Evolutionary conservation across 2,888 invertebrate species (phyloP).

Genomic region (Desoria tigrina): DNA sequence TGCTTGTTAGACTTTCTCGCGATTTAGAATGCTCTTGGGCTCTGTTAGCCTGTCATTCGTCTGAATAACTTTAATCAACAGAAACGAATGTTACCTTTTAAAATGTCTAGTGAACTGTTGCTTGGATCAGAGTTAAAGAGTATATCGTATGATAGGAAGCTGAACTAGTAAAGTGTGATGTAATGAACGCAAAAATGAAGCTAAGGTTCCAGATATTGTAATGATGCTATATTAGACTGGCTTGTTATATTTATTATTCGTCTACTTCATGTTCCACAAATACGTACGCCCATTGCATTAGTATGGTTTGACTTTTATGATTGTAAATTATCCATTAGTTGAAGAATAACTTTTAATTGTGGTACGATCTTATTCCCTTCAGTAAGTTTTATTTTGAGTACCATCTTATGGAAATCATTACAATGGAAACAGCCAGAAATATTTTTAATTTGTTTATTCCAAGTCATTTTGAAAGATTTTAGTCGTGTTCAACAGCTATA

Average conservation of each 20-base stretch:
- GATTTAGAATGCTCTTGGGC: not conserved
- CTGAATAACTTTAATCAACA: constrained; percentile 2
- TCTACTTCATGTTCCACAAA: not conserved
- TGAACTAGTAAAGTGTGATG: constrained; percentile 2
- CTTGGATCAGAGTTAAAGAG: constrained; percentile 19
- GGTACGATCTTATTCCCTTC: not conserved
- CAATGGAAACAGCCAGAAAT: not conserved
- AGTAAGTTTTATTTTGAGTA: constrained; percentile 10
- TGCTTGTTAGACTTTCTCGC: not conserved
- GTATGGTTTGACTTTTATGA: not conserved
- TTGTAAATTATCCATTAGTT: not conserved
- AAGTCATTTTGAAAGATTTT: constrained; percentile 11
- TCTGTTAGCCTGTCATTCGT: not conserved
- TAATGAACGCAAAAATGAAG: not conserved
- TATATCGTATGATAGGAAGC: constrained; percentile 1
- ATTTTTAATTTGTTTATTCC: constrained; percentile 3
- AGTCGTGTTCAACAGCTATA: constrained; percentile 4
- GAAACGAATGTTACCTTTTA: constrained; percentile 36
- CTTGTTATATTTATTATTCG: not conserved
- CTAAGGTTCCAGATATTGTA: not conserved
- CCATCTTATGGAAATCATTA: not conserved
- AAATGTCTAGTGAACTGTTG: constrained; percentile 31
- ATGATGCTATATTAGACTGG: not conserved
- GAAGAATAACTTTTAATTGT: not conserved
- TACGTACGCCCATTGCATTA: not conserved